Percentiles rank a stretch among this genome's conserved stretches.
Conservation (phyloP, 2,888 invertebrate species). For the Noctua janthina region DNA sequence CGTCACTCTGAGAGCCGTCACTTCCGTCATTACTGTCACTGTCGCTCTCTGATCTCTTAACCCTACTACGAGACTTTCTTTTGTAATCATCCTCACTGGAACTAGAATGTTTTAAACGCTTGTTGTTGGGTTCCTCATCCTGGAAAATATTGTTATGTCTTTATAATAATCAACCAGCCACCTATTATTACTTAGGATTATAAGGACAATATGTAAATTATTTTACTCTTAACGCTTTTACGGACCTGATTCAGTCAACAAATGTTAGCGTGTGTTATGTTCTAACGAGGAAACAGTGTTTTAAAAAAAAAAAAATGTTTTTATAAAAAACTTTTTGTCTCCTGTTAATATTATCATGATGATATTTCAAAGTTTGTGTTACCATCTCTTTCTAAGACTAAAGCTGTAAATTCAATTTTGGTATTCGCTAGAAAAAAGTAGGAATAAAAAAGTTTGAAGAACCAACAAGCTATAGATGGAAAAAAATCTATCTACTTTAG, state of each 20-base stretch:
- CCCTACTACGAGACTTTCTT: conserved; percentile 69
- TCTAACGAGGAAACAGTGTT: not conserved
- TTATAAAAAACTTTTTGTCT: not conserved
- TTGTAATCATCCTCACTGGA: conserved; percentile 78
- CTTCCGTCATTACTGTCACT: conserved; percentile 71
- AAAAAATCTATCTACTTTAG: conserved; percentile 1
- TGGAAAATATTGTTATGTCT: conserved; percentile 65
- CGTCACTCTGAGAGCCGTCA: conserved; percentile 66
- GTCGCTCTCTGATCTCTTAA: conserved; percentile 74
- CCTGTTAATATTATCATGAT: conserved; percentile 2
- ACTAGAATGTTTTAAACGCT: conserved; percentile 78
- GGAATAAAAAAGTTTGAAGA: not conserved
- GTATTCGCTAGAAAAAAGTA: not conserved
- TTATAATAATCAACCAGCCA: not conserved
- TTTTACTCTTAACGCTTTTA: not conserved
- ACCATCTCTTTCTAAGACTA: not conserved
- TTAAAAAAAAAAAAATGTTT: not conserved
- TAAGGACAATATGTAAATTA: not conserved
- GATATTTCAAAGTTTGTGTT: not conserved
- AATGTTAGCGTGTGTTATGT: not conserved
- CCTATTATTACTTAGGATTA: not conserved
- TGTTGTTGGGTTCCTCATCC: conserved; percentile 82
- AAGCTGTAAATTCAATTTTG: not conserved
- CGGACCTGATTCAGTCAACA: accelerated
- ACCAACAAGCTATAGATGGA: not conserved